Conservation (phyloP, 2,797 vertebrate species). For the Synanceia verrucosa region DNA sequence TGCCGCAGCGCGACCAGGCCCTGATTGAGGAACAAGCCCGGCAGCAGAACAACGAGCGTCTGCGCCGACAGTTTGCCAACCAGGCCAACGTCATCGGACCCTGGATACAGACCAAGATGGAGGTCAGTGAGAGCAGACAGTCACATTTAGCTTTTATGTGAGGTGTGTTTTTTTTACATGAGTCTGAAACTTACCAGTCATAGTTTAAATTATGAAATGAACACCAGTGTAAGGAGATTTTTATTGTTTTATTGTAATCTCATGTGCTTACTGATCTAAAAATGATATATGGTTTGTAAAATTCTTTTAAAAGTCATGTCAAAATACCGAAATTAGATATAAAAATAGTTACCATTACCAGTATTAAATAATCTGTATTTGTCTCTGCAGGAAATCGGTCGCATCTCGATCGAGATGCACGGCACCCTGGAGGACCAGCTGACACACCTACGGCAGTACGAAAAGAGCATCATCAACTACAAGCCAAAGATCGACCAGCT, state of each 20-base stretch:
- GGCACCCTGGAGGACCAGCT: conserved; percentile 97
- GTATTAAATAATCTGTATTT: neutral
- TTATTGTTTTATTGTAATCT: neutral
- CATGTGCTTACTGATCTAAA: neutral
- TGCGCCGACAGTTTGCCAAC: conserved; percentile 94
- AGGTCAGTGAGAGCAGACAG: conserved; percentile 79
- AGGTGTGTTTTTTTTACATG: neutral
- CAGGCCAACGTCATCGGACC: conserved; percentile 98
- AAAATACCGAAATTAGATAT: neutral
- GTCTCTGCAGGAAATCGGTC: conserved; percentile 90
- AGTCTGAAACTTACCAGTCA: neutral
- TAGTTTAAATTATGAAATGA: neutral
- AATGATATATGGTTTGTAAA: neutral
- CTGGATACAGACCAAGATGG: conserved; percentile 99
- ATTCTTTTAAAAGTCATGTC: neutral
- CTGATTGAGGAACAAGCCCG: conserved; percentile 95
- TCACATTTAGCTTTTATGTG: neutral
- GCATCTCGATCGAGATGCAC: conserved; percentile 98
- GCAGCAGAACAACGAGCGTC: conserved; percentile 96
- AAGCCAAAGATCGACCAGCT: conserved; percentile 99
- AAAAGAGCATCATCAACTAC: conserved; percentile 98
- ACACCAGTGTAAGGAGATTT: neutral
- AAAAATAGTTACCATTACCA: too few relatives aligned
- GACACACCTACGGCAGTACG: conserved; percentile 93
- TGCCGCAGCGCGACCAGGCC: conserved; percentile 96